Evolutionary conservation across 2,888 invertebrate genomes (phyloP).

Genomic region (Eumacrocentrus americanus): DNA sequence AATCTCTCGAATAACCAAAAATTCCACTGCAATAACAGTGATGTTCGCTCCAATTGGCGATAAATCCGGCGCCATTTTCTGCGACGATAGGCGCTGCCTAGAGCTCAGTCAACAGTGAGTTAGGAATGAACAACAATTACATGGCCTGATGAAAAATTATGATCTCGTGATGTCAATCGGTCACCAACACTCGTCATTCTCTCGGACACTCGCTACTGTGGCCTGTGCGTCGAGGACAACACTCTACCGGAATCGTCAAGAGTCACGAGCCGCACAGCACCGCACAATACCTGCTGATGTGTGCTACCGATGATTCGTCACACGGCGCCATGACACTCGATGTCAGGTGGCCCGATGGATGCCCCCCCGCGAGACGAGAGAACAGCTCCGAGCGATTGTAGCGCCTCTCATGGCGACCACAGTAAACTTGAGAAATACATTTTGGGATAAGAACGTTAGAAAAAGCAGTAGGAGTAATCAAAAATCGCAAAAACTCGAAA

Average conservation of each 20-base stretch:
- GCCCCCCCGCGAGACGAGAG: too few species aligned
- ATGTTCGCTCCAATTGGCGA: constrained; percentile 23
- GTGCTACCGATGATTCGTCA: constrained; percentile 36
- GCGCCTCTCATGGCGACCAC: background rate
- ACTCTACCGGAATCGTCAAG: constrained; percentile 15
- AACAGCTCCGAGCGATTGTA: background rate
- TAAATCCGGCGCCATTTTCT: constrained; percentile 43
- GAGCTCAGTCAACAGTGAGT: constrained; percentile 22
- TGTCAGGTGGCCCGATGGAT: constrained; percentile 15
- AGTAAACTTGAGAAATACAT: too few species aligned
- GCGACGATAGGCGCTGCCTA: constrained; percentile 32
- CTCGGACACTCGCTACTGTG: background rate
- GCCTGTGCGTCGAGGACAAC: constrained; percentile 1
- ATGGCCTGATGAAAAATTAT: background rate
- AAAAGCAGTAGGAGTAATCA: too few species aligned
- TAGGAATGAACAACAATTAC: constrained; percentile 13
- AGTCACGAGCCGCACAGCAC: constrained; percentile 20
- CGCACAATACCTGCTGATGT: constrained; percentile 31
- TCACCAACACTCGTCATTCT: background rate
- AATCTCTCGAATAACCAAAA: background rate
- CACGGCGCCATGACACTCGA: constrained; percentile 40
- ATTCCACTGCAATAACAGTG: background rate
- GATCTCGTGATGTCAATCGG: background rate
- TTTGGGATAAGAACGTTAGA: too few species aligned
- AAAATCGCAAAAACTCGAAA: too few species aligned